phyloP scores from a whole-genome alignment of 2,888 invertebrate genomes.

The Sabatieria punctata region DNA sequence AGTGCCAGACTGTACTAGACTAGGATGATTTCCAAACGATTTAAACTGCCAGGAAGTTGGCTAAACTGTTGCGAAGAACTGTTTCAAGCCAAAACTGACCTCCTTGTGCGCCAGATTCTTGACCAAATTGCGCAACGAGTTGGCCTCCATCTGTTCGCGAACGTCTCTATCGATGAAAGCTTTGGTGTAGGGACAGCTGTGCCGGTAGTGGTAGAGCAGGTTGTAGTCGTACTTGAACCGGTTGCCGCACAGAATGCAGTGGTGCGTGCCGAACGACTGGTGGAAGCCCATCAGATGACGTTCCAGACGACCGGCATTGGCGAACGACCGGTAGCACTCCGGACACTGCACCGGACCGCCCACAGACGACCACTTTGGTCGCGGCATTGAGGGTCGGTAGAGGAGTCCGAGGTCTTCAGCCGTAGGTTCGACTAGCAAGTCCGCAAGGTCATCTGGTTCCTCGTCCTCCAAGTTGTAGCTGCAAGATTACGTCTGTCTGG shows the following conservation, averaged over 20 bases:
- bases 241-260: slow-evolving; percentile 22
- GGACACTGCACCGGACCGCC: slow-evolving; percentile 16
- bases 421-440: too few species aligned
- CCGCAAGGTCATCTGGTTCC: too few species aligned
- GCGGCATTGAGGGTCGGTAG: too few species aligned
- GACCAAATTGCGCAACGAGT: slow-evolving; percentile 16
- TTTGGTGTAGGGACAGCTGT: slow-evolving; percentile 20
- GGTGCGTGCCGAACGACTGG: slow-evolving; percentile 17
- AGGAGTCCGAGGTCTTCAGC: too few species aligned
- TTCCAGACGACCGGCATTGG: slow-evolving; percentile 20
- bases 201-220: slow-evolving; percentile 24
- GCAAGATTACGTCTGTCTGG: too few species aligned
- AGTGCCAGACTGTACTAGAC: too few species aligned
- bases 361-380: slow-evolving; percentile 12
- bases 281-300: slow-evolving; percentile 23
- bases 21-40: too few species aligned
- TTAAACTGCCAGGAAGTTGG: too few species aligned
- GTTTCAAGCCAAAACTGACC: too few species aligned
- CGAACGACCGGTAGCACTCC: slow-evolving; percentile 21
- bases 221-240: slow-evolving; percentile 25
- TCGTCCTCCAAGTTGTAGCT: too few species aligned
- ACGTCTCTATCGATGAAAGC: slow-evolving; percentile 17
- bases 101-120: slow-evolving; percentile 15
- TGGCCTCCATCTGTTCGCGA: slow-evolving; percentile 18
- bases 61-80: too few species aligned